Conservation (phyloP, 2,797 vertebrate genomes). For the Myoxocephalus aenaeus region DNA sequence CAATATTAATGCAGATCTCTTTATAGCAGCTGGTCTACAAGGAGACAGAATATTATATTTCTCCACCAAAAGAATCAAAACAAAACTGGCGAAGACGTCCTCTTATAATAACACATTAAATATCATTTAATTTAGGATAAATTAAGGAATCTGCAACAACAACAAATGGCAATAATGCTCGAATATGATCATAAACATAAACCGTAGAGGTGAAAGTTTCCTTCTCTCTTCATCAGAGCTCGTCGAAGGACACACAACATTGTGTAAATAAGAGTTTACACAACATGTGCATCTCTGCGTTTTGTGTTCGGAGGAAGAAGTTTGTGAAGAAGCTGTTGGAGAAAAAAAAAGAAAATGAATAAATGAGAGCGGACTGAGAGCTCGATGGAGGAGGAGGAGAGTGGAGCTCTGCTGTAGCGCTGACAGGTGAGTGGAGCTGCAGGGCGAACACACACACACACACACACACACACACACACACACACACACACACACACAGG, state of each 20-base stretch:
- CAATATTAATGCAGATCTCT: no score
- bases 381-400: slow-evolving; percentile 3
- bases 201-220: no score
- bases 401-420: slow-evolving; percentile 16
- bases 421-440: slow-evolving; percentile 40
- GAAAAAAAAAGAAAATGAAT: background rate
- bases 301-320: background rate
- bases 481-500: background rate
- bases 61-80: no score
- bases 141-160: no score
- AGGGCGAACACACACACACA: slow-evolving; percentile 10
- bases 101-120: no score
- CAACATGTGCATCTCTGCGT: background rate
- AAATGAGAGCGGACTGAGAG: slow-evolving; percentile 17
- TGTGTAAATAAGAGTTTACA: background rate
- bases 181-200: no score
- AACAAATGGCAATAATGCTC: no score
- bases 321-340: slow-evolving; percentile 6
- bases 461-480: background rate
- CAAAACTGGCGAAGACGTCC: no score
- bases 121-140: no score
- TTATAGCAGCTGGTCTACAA: no score
- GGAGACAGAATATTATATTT: no score
- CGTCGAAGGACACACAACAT: background rate
- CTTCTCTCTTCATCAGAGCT: no score